These are phyloP conservation scores for Drosophila tristis DNA, from an alignment of 1,140 invertebrate genomes.

Conservation along the genomic window DNA sequence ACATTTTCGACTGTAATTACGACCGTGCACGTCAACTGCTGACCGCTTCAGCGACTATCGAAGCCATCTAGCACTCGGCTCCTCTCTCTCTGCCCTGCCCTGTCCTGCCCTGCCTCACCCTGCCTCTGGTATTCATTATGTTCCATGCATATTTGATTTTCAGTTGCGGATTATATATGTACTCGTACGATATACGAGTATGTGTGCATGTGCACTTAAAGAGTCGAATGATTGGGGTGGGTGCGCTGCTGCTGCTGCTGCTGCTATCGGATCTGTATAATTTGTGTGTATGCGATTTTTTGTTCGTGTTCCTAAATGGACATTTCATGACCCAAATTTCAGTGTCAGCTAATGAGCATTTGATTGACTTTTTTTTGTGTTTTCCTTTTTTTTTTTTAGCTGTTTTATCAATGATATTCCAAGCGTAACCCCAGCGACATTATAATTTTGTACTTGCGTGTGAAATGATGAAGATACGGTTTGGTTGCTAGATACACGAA, in stretches of 20 bases:
- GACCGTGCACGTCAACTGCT: conserved; percentile 68
- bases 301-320: conserved; percentile 40
- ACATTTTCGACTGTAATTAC: conserved; percentile 76
- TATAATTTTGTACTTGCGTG: conserved; percentile 60
- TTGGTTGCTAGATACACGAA: conserved; percentile 28
- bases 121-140: conserved; percentile 3
- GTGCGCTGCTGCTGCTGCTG: neutral
- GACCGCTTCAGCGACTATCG: conserved; percentile 64
- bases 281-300: conserved; percentile 58
- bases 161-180: conserved; percentile 45
- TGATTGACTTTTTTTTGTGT: conserved; percentile 45
- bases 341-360: conserved; percentile 46
- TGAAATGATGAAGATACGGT: neutral
- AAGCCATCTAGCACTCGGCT: conserved; percentile 37
- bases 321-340: conserved; percentile 70
- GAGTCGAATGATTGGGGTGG: conserved; percentile 20
- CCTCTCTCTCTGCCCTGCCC: conserved; percentile 2
- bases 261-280: conserved; percentile 49
- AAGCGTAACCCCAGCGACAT: conserved; percentile 15
- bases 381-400: neutral
- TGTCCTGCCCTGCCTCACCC: neutral
- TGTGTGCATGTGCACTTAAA: conserved; percentile 38
- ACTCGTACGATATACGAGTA: conserved; percentile 14
- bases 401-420: conserved; percentile 34
- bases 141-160: conserved; percentile 63